A percentile compares a stretch with the other conserved stretches of the same genome.
Evolutionary conservation across 2,113 vertebrate genomes (phyloP).

Genomic region (Chrysemys picta): DNA sequence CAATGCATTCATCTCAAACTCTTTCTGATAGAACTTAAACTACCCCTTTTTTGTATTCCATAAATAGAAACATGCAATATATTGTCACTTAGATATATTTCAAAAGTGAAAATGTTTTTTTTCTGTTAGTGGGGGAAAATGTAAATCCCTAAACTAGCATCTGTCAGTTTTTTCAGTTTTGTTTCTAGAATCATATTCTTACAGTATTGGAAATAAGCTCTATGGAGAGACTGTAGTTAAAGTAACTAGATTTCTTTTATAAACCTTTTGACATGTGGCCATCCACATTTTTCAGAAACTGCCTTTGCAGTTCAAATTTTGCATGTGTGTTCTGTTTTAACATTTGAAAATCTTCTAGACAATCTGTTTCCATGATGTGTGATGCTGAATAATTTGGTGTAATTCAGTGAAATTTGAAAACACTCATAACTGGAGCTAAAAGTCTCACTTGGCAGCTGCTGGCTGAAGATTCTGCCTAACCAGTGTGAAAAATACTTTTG

Average conservation of each 20-base stretch:
- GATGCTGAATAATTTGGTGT: neutral
- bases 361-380: neutral
- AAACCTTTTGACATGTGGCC: neutral
- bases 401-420: neutral
- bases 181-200: neutral
- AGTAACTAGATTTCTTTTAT: neutral
- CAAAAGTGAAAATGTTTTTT: neutral
- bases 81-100: neutral
- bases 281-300: neutral
- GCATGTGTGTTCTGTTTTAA: neutral
- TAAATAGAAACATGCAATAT: neutral
- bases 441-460: neutral
- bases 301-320: neutral
- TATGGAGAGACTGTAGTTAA: neutral
- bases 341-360: neutral
- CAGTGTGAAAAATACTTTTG: neutral
- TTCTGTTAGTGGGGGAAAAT: neutral
- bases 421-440: neutral
- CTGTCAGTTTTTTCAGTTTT: neutral
- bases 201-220: neutral
- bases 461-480: neutral
- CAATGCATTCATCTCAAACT: neutral
- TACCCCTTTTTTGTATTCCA: neutral
- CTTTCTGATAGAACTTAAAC: neutral
- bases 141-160: neutral